A percentile compares a stretch with the other conserved stretches of the same genome.
Evolutionary conservation across 2,797 vertebrate genomes (phyloP).

Genomic region (Cercopithecus mitis): DNA sequence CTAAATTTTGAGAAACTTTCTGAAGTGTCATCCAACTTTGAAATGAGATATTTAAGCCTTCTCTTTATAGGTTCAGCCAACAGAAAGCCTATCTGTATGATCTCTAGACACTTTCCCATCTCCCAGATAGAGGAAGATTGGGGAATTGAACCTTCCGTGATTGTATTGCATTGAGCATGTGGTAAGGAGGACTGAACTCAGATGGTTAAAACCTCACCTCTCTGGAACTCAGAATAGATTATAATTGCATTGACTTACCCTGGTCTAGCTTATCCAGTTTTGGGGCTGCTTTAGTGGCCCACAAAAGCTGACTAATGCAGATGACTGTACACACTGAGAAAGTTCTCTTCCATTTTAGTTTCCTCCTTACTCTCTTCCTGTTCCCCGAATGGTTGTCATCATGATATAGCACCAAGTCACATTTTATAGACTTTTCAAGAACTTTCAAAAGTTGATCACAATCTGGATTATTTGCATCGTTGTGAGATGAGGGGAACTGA

Average conservation of each 20-base stretch:
- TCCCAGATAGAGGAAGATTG: background rate
- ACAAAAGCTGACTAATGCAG: background rate
- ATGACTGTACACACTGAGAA: background rate
- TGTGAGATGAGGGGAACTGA: background rate
- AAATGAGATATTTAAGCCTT: background rate
- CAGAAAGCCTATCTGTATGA: background rate
- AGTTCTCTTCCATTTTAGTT: background rate
- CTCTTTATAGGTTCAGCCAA: background rate
- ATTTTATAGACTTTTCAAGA: background rate
- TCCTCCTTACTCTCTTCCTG: background rate
- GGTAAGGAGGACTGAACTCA: background rate
- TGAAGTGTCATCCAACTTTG: background rate
- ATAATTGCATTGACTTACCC: background rate
- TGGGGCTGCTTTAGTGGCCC: background rate
- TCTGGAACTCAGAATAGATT: background rate
- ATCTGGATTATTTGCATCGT: background rate
- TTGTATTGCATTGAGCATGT: background rate
- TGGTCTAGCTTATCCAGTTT: background rate
- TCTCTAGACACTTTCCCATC: background rate
- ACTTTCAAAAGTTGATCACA: background rate
- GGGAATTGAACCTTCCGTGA: background rate
- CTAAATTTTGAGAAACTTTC: background rate
- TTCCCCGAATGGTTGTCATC: background rate
- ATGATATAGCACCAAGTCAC: background rate
- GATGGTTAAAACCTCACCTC: background rate